phyloP scores from a whole-genome alignment of 2,888 invertebrate genomes.

The Megamerina dolium region DNA sequence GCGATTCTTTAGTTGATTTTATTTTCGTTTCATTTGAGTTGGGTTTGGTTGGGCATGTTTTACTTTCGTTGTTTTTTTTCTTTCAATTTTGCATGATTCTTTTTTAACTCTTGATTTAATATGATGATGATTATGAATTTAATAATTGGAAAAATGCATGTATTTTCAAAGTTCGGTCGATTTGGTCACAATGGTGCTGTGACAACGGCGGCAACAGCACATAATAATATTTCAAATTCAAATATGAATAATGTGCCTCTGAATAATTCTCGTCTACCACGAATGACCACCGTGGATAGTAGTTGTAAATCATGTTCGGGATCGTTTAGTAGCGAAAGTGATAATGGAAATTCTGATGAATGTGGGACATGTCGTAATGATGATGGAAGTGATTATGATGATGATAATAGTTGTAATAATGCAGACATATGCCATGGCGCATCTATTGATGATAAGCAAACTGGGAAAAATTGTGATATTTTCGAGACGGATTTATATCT shows the following conservation, averaged over 20 bases:
- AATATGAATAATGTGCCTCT: too few species aligned
- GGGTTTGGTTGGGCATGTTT: background rate
- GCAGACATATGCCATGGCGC: slow-evolving; percentile 18
- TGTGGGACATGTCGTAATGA: slow-evolving; percentile 13
- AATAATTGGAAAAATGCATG: too few species aligned
- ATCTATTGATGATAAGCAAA: background rate
- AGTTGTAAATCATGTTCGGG: slow-evolving; percentile 20
- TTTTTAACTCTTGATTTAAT: too few species aligned
- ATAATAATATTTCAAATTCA: too few species aligned
- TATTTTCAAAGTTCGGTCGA: too few species aligned
- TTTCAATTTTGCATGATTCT: too few species aligned
- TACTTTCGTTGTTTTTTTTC: background rate
- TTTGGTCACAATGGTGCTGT: too few species aligned
- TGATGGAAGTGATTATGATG: slow-evolving; percentile 9
- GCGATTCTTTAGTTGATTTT: too few species aligned
- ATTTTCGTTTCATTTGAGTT: too few species aligned
- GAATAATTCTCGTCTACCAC: too few species aligned
- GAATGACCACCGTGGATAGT: slow-evolving; percentile 19
- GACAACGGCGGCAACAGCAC: too few species aligned
- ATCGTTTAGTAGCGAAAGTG: slow-evolving; percentile 20
- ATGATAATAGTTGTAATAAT: slow-evolving; percentile 13
- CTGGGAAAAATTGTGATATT: slow-evolving; percentile 30
- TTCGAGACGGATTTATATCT: slow-evolving; percentile 39
- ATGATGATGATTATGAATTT: too few species aligned
- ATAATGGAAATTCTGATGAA: slow-evolving; percentile 10